Evolutionary conservation across 37 sponge, comb jelly and placozoan species (phyloP).

Genomic region (Spongilla lacustris): DNA sequence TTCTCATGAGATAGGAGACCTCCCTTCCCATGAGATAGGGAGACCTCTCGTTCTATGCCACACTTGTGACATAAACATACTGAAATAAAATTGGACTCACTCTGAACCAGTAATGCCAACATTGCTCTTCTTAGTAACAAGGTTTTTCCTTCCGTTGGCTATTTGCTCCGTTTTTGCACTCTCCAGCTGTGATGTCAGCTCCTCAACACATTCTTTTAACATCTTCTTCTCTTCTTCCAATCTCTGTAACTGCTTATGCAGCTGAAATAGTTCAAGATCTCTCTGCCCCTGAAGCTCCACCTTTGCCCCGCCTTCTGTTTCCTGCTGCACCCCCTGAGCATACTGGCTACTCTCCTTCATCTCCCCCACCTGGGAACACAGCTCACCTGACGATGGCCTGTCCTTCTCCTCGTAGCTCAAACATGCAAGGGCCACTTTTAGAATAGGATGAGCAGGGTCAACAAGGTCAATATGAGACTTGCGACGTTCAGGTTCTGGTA

Average conservation of each 20-base stretch:
- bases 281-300: not conserved
- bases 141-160: no score
- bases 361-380: not conserved
- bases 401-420: not conserved
- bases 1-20: no score
- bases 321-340: not conserved
- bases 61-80: no score
- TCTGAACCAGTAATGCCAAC: not conserved
- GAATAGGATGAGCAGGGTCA: constrained; percentile 10
- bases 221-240: not conserved
- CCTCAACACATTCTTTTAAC: not conserved
- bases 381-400: constrained; percentile 5
- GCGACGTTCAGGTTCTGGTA: constrained; percentile 8
- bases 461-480: constrained; percentile 21
- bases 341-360: not conserved
- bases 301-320: not conserved
- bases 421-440: not conserved
- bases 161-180: no score
- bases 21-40: no score
- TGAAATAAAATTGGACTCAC: not conserved
- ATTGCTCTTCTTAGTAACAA: not conserved
- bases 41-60: no score
- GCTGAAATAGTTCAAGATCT: not conserved
- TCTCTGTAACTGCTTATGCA: not conserved
- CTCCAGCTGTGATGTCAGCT: no score